Evolutionary conservation across 2,888 invertebrate genomes (phyloP), one percentile per base, ranked within the genome.

Genomic region (Nomada lathburiana): DNA sequence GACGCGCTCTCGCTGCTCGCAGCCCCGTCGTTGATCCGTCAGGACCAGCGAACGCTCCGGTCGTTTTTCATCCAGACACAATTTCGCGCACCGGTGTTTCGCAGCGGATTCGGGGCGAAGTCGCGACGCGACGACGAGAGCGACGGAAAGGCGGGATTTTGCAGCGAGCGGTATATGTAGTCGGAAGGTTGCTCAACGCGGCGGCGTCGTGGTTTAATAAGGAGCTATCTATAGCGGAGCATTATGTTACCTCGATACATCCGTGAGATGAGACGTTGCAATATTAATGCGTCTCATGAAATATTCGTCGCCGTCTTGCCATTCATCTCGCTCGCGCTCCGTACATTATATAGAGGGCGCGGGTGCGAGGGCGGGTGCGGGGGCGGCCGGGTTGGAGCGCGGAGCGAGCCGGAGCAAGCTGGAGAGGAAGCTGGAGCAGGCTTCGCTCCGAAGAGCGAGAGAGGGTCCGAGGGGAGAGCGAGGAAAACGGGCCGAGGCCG

Each of bases 211-310:
- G 93, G 92, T 93, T 94, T 94, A 94, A 94, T 94, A 94, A 94
- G 93, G 93, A 94, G 94, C 93, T 94, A 94, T 94, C 94, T 94
- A 94, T 94, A 94, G 94, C 90, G 94, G 90, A 91, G 94, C 94
- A 94, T 94, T 94, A 94, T 93, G 94, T 94, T 94, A 92, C 91
- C 93, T 91, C 92, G 93, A 93, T 93, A 93, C 93, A 93, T 93
- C 92, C 93, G 91, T 91, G 93, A 93, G 93, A 93, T 93, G 93
- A 93, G 93, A 92, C 91, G 90, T 90, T 93, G 92, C 90, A 93
- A 92, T 93, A 93, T 93, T 93, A 93, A 93, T 93, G 91, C 90
- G 89, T 84, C 92, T 92, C 93, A 91, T 93, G 90, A 93, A 93
- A 93, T 93, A 93, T 93, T 93, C 93, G 92, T 91, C 90, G 92